Base-by-base conservation (phyloP, 2,797 vertebrate species). In the Buphagus erythrorhynchus region DNA sequence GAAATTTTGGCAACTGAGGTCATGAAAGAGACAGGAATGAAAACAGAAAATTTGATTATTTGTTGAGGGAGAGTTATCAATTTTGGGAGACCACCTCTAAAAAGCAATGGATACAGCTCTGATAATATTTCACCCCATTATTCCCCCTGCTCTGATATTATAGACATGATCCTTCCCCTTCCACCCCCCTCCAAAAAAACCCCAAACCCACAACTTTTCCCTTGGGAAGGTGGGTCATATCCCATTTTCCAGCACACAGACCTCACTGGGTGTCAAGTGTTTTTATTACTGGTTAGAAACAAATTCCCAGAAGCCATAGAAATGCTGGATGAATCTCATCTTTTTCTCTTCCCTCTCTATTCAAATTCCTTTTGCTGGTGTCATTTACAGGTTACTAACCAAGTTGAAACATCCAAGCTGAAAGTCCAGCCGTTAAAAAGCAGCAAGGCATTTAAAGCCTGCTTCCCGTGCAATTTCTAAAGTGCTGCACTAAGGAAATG, bases 371-470 rank as follows among this genome's bases (percentile, higher is more conserved):
- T 96, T 94, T 88, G 62, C 43, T 76, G 90, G 90, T 90, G 90
- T 96, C 95, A 72, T 97, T 97, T 96, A 92, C 96, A 97, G 97
- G 95, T 96, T 96, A 96, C 96, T 96, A 96, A 96, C 93, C 95
- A 97, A 94, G 86, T 84, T 93, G 95, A 97, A 97, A 97, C 95
- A 93, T 78, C 91, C 93, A 83, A 76, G 84, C 96, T 94, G 95
- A 97, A 97, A 95, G 97, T 95, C 96, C 88, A 76, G 74, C 86
- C 45, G 33, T 95, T 97, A 93, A 92, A 94, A 81, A 76, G 86
- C 96, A 95, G 82, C 86, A 92, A 90, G 92, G 65, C 94, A 57
- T 93, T 88, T 90, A 85, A 33, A 90, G 88, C 43, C 71, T 69
- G 90, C 91, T 95, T 90, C 92, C 93, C 6, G 2, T 84, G 95